Percentiles rank a stretch among this genome's conserved stretches.
These are phyloP conservation scores for Melinopterus prodromus DNA, from an alignment of 2,888 invertebrate genomes.

Conservation along the genomic window DNA sequence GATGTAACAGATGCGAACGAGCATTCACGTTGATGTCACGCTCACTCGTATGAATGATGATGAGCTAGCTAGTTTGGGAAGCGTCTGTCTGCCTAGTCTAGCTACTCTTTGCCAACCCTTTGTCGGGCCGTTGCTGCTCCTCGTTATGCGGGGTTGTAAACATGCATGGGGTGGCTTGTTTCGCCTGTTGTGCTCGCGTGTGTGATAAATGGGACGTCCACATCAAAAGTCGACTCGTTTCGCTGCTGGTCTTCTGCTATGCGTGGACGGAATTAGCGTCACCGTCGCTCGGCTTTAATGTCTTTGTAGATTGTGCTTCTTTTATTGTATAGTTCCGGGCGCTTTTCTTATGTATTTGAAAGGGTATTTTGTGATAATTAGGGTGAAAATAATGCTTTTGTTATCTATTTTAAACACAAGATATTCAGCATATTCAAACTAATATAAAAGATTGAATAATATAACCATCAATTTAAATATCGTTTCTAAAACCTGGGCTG, in stretches of 20 bases:
- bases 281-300: not conserved
- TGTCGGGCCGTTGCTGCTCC: not conserved
- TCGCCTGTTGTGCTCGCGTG: not conserved
- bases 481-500: too few species aligned
- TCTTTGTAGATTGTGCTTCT: not conserved
- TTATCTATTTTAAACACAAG: too few species aligned
- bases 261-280: not conserved
- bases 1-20: not conserved
- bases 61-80: not conserved
- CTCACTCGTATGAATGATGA: slow-evolving; percentile 4
- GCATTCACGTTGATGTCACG: not conserved
- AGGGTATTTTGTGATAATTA: too few species aligned
- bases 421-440: too few species aligned
- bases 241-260: not conserved
- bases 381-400: too few species aligned
- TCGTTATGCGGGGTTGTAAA: slow-evolving; percentile 4
- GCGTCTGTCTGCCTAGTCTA: not conserved
- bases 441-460: too few species aligned
- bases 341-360: too few species aligned
- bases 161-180: not conserved
- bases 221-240: not conserved
- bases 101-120: not conserved
- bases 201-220: not conserved
- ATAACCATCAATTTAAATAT: too few species aligned
- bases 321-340: not conserved